These are phyloP conservation scores for Larimichthys crocea DNA, from an alignment of 2,113 vertebrate species.

Conservation along the genomic window DNA sequence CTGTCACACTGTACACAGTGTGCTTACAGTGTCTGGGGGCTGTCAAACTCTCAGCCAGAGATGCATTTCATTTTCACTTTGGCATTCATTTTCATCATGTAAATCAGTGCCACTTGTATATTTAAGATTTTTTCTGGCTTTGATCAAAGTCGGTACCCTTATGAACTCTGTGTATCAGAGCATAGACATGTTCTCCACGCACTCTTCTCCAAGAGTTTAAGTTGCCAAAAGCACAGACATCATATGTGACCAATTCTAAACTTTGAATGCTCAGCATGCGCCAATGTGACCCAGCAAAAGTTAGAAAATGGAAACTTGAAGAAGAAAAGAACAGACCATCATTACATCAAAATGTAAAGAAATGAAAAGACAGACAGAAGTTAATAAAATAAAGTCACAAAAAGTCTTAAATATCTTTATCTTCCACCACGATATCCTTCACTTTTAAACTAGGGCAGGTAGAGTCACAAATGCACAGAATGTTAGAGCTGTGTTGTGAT, in stretches of 20 bases:
- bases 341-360: not conserved
- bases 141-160: not conserved
- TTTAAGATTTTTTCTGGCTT: not conserved
- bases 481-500: not conserved
- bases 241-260: conserved; percentile 2
- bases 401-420: not conserved
- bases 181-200: not conserved
- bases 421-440: not conserved
- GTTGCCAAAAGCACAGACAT: conserved; percentile 2
- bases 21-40: conserved; percentile 9
- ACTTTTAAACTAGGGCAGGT: not conserved
- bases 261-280: conserved; percentile 25
- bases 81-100: conserved; percentile 1
- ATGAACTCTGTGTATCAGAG: not conserved
- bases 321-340: not conserved
- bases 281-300: conserved; percentile 20
- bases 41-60: not conserved
- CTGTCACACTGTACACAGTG: not conserved
- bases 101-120: not conserved
- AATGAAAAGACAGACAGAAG: not conserved
- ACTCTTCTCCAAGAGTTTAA: conserved; percentile 14
- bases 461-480: not conserved
- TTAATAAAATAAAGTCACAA: not conserved
- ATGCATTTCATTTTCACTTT: conserved; percentile 13
- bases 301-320: not conserved